These are phyloP conservation scores for Capromys pilorides DNA, from an alignment of 2,797 vertebrate species.

Conservation along the genomic window DNA sequence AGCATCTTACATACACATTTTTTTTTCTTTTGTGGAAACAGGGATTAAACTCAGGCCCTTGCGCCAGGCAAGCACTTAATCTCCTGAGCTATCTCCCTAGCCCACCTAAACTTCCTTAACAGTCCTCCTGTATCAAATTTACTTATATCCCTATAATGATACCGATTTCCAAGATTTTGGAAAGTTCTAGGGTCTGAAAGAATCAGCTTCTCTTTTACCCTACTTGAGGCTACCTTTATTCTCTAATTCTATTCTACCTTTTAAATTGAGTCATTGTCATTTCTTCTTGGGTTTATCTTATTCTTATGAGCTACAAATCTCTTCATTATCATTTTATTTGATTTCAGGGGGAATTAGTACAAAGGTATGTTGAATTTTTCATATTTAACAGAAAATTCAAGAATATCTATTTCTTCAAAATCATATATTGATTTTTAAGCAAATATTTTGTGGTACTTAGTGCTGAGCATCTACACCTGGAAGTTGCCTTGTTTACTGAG, in stretches of 20 bases:
- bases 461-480: background rate
- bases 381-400: background rate
- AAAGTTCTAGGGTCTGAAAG: background rate
- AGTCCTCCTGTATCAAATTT: background rate
- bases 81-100: too few species aligned
- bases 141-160: background rate
- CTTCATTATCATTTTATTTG: slow-evolving; percentile 15
- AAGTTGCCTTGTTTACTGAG: background rate
- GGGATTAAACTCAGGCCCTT: too few species aligned
- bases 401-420: background rate
- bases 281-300: slow-evolving; percentile 17
- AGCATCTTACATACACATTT: background rate
- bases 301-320: slow-evolving; percentile 2
- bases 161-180: background rate
- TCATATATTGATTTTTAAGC: slow-evolving; percentile 22
- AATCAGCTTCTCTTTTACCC: background rate
- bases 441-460: background rate
- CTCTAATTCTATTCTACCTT: background rate
- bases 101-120: background rate
- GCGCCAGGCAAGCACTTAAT: too few species aligned
- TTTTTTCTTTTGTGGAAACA: too few species aligned
- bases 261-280: background rate
- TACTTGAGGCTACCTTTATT: background rate
- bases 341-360: background rate
- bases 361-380: slow-evolving; percentile 41